Evolutionary conservation across 2,113 vertebrate genomes (phyloP).

Genomic region (Axis porcinus): DNA sequence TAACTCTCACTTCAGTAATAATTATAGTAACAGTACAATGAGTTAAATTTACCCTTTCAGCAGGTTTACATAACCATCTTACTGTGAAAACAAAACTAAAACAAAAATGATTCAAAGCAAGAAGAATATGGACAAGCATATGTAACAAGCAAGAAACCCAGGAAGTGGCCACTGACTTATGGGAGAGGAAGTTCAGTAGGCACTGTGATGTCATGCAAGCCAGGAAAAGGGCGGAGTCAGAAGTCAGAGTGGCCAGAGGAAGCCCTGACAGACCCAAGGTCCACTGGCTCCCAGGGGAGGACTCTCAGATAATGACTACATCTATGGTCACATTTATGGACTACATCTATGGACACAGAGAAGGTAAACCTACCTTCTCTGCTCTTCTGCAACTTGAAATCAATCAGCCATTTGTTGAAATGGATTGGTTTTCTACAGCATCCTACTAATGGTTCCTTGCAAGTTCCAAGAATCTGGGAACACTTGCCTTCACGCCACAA

Average conservation of each 20-base stretch:
- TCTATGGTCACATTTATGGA: neutral
- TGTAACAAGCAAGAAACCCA: neutral
- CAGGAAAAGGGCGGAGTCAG: neutral
- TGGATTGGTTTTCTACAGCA: neutral
- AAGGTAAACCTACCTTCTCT: neutral
- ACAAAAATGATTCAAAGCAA: neutral
- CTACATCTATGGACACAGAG: neutral
- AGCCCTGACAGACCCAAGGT: neutral
- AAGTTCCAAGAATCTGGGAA: constrained; percentile 1
- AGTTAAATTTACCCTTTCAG: neutral
- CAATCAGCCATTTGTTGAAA: neutral
- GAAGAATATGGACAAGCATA: neutral
- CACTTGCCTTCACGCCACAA: neutral
- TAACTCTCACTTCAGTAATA: neutral
- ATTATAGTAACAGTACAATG: neutral
- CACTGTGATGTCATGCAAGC: neutral
- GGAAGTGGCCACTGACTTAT: neutral
- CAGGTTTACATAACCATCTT: neutral
- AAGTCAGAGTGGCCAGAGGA: neutral
- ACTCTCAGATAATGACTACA: neutral
- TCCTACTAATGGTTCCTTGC: neutral
- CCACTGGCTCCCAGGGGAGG: neutral
- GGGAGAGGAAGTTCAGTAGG: neutral
- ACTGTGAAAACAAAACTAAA: neutral
- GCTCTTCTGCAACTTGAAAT: neutral